phyloP scores from a whole-genome alignment of 2,797 vertebrate species.

The Rhinella marina region DNA sequence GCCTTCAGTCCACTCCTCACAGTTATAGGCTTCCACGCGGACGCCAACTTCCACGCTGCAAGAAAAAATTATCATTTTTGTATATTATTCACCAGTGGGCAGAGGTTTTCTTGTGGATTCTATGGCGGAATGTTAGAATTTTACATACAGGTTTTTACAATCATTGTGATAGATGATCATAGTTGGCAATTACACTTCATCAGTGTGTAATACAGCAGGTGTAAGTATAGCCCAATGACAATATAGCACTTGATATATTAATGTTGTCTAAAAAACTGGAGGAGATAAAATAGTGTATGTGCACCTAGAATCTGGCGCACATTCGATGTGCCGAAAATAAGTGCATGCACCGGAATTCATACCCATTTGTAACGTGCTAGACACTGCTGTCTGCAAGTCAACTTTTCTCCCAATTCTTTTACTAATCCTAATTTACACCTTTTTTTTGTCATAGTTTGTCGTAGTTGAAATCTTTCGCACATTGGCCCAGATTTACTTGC shows the following conservation, averaged over 20 bases:
- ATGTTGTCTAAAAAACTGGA: not conserved
- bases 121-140: not conserved
- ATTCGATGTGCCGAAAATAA: no score
- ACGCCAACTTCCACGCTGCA: conserved; percentile 79
- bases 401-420: no score
- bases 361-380: no score
- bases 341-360: no score
- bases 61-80: not conserved
- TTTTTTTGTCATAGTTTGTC: no score
- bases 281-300: no score
- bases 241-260: not conserved
- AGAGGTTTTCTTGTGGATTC: not conserved
- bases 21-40: conserved; percentile 77
- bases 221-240: not conserved
- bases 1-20: conserved; percentile 75
- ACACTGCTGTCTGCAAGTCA: no score
- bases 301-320: no score
- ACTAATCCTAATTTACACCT: no score
- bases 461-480: no score
- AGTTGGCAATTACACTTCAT: not conserved
- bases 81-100: not conserved
- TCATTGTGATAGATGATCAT: not conserved
- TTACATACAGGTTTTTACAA: not conserved
- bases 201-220: not conserved
- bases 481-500: no score